Conservation (phyloP, 2,113 vertebrate species). For the Pungitius pungitius region DNA sequence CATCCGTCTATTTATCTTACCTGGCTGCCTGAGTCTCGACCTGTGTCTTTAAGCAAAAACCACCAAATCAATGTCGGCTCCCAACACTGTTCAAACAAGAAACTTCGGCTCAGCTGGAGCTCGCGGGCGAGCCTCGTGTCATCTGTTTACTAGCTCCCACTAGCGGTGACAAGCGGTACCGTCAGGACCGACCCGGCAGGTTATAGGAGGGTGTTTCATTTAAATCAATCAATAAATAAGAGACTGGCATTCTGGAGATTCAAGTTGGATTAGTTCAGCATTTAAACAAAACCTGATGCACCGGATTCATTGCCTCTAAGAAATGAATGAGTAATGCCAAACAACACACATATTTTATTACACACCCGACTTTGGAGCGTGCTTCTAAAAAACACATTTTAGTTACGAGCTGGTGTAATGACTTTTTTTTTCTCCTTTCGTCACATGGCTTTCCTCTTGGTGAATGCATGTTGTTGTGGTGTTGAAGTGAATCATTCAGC, state of each 20-base stretch:
- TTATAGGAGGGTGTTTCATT: not conserved
- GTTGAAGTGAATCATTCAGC: slow-evolving; percentile 61
- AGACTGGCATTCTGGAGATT: not conserved
- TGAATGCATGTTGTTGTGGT: slow-evolving; percentile 35
- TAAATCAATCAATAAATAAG: not conserved
- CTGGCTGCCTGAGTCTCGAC: slow-evolving; percentile 68
- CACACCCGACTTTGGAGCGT: not conserved
- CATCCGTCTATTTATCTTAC: slow-evolving; percentile 68
- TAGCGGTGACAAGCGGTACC: slow-evolving; percentile 69
- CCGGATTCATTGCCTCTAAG: not conserved
- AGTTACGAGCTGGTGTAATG: slow-evolving; percentile 33
- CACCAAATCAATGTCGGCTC: slow-evolving; percentile 69
- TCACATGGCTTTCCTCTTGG: slow-evolving; percentile 14
- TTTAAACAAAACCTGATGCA: not conserved
- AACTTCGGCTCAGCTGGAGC: slow-evolving; percentile 29
- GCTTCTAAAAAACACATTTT: not conserved
- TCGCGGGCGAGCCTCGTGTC: slow-evolving; percentile 23
- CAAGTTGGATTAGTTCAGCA: not conserved
- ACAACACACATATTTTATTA: not conserved
- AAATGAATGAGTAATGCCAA: not conserved
- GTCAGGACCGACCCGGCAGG: not conserved
- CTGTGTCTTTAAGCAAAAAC: slow-evolving; percentile 75
- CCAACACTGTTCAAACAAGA: slow-evolving; percentile 70
- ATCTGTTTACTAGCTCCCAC: slow-evolving; percentile 76
- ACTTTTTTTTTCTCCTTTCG: slow-evolving; percentile 29